Evolutionary conservation across 2,888 invertebrate species (phyloP), one percentile per base, ranked within the genome.

Genomic region (Drosophila borealis): DNA sequence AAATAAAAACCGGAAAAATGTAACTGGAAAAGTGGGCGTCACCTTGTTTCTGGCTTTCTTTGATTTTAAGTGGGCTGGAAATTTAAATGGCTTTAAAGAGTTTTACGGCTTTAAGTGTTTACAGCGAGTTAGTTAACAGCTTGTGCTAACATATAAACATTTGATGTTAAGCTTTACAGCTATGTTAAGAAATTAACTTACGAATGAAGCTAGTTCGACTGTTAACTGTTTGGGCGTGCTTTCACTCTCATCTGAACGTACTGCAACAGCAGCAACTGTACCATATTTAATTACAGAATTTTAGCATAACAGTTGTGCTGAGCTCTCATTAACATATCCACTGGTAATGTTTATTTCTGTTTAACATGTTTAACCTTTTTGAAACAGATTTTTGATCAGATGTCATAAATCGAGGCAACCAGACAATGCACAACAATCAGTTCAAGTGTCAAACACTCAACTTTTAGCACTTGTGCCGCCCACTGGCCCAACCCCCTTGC

Each of bases 351-450:
- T 29, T 51, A 39, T 4, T 46, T 25, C 8, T 19, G 34, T 10
- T 67, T 29, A 25, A 36, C 44, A 41, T 2, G 0, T 29, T 29
- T 1, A 29, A 29, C 29, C 29, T 29, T 61, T 51, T 17, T 14
- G 21, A 11, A 33, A 49, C 46, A 50, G 50, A 57, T 56, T 50
- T 61, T 34, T 42, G 61, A 34, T 49, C 34, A 48, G n/a, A 25
- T 41, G 65, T 34, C 21, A 41, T 44, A 60, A 44, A 60, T 49
- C 41, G 63, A 0, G 11, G 59, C 59, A 25, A 2, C 11, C 34
- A 34, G 11, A 75, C 72, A 77, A 76, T 81, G 55, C 59, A 45
- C 60, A 51, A 76, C 62, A 60, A 86, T 85, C 83, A 86, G 70
- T n/a, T 61, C 36, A 62, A 76, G 82, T 76, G 78, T 55, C 63